Percentiles rank a stretch among this genome's conserved stretches.
Conservation (phyloP, 2,797 vertebrate genomes). For the Echiichthys vipera region DNA sequence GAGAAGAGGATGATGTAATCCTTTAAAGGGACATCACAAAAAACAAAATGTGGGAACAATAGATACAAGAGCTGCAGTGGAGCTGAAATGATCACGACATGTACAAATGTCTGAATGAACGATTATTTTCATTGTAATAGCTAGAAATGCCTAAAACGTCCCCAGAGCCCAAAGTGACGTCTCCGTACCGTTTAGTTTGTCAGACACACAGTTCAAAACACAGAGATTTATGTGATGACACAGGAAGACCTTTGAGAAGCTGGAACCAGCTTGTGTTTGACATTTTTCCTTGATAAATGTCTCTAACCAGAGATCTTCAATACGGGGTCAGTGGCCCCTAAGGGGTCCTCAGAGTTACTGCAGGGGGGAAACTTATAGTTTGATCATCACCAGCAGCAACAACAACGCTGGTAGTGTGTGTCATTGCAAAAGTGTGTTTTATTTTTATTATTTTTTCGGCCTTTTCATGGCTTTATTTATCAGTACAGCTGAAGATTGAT, state of each 20-base stretch:
- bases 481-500: too few relatives aligned
- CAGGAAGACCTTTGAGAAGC: background rate
- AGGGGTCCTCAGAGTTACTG: too few relatives aligned
- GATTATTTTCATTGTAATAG: background rate
- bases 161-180: background rate
- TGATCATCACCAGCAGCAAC: too few relatives aligned
- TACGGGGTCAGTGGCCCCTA: too few relatives aligned
- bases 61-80: constrained; percentile 10
- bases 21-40: constrained; percentile 74
- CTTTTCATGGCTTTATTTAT: too few relatives aligned
- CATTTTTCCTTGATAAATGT: background rate
- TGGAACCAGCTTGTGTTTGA: background rate
- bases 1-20: constrained; percentile 79
- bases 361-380: too few relatives aligned
- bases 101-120: background rate
- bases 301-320: too few relatives aligned
- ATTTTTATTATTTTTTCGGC: too few relatives aligned
- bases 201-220: background rate
- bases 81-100: background rate
- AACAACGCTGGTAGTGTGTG: too few relatives aligned
- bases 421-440: too few relatives aligned
- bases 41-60: constrained; percentile 31
- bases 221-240: background rate
- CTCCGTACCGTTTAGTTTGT: background rate
- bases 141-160: background rate